These are phyloP conservation scores for Colletes collaris DNA, from an alignment of 2,888 invertebrate species.

Conservation along the genomic window DNA sequence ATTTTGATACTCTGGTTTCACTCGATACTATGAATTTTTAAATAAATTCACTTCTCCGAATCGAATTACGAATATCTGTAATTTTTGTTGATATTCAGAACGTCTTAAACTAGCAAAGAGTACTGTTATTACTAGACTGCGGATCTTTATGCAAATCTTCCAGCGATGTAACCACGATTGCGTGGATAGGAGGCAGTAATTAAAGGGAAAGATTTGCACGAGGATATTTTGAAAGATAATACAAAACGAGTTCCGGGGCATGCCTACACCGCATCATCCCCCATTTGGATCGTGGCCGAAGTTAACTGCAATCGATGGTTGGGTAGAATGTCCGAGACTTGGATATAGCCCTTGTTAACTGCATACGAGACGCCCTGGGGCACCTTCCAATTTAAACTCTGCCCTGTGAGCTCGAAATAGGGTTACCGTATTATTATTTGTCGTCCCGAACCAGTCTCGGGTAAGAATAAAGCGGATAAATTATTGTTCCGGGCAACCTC, in stretches of 20 bases:
- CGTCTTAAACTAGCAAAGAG: no score
- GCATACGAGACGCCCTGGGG: constrained; percentile 59
- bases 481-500: constrained; percentile 2
- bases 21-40: no score
- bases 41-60: no score
- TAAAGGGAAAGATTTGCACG: constrained; percentile 13
- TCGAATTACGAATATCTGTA: no score
- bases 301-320: constrained; percentile 58
- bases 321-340: constrained; percentile 47
- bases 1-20: no score
- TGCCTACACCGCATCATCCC: constrained; percentile 41
- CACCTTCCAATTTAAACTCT: constrained; percentile 64
- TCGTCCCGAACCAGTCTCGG: constrained; percentile 25
- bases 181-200: constrained; percentile 3
- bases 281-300: constrained; percentile 33
- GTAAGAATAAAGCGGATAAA: constrained; percentile 39
- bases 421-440: constrained; percentile 60
- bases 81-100: no score
- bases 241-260: constrained; percentile 43
- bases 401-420: constrained; percentile 40
- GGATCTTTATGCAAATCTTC: no score
- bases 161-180: background rate
- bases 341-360: constrained; percentile 59
- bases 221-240: constrained; percentile 42
- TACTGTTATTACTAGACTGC: no score